Base-by-base conservation (phyloP, 1,140 invertebrate genomes). In the Macrosteles quadrilineatus region DNA sequence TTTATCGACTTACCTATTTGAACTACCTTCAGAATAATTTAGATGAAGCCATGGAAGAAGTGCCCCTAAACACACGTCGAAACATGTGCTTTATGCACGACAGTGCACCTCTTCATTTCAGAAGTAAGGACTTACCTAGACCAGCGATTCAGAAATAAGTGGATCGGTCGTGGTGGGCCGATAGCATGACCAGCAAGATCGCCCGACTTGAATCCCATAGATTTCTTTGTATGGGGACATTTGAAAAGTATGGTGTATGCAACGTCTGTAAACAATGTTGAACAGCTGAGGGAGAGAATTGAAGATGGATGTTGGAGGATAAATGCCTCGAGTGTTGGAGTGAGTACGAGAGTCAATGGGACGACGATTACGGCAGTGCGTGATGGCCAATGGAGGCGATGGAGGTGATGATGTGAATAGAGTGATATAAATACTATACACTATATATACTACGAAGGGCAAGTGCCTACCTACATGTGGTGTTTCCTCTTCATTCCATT, bases 261-360 rank as follows among this genome's bases (percentile, higher is more conserved):
- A 53, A 53, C n/a, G 47, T n/a, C 47, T 53, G 47, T 53, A 53
- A 25, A 19, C 47, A 53, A 53, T 25, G 23, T 53, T 53, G 47
- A 53, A 53, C 47, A 53, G 47, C 47, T 19, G 47, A 53, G 4
- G 14, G 32, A 36, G 32, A 36, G 32, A 36, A 36, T 14, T 36
- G 32, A 36, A 36, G 32, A 36, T 36, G 32, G 32, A 36, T 36
- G 32, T 36, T 14, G 32, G 32, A 36, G 14, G 32, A 36, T 6
- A 36, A 25, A 19, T 53, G 4, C 47, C 47, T 53, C 4, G 47
- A 53, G n/a, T 53, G 47, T 19, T 53, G 23, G 47, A 53, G 23
- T n/a, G 17, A 19, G 47, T 53, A 53, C 47, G 47, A 25, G n/a
- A 53, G 47, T 19, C 47, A n/a, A 19, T 53, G 47, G 47, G 47